These are phyloP conservation scores for Bombylius discolor DNA, from an alignment of 2,888 invertebrate genomes.

Conservation along the genomic window DNA sequence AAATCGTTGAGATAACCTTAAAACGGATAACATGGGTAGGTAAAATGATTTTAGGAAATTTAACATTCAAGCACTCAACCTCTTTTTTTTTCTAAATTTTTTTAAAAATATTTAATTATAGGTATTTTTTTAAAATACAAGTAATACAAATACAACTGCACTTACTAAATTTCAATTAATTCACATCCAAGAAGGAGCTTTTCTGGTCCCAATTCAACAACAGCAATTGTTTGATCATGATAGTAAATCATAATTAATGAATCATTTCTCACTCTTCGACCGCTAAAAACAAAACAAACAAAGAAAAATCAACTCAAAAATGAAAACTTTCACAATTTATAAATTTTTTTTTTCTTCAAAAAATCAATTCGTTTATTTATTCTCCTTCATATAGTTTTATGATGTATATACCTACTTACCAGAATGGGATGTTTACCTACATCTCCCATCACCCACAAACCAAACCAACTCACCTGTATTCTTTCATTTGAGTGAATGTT, in stretches of 20 bases:
- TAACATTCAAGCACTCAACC: no score
- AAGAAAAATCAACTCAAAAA: no score
- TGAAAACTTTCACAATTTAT: not conserved
- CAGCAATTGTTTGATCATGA: conserved; percentile 71
- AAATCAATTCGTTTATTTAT: not conserved
- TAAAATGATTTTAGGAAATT: no score
- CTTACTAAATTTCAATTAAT: conserved; percentile 79
- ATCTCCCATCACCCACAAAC: no score
- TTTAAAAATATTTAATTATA: no score
- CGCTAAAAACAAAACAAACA: conserved; percentile 38
- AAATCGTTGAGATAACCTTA: no score
- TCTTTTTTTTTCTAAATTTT: no score
- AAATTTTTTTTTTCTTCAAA: not conserved
- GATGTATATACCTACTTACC: no score
- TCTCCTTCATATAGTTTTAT: no score
- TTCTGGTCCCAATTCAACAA: conserved; percentile 61
- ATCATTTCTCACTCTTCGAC: conserved; percentile 49
- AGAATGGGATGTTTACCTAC: no score
- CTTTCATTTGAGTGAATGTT: conserved; percentile 33
- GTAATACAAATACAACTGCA: conserved; percentile 24
- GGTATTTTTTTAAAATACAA: no score
- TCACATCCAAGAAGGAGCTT: conserved; percentile 64
- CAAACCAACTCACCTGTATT: conserved; percentile 29
- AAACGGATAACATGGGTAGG: no score
- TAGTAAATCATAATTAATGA: conserved; percentile 63